A percentile compares a stretch with the other conserved stretches of the same genome.
Evolutionary conservation across 2,888 invertebrate species (phyloP).

Genomic region (Lagria hirta): DNA sequence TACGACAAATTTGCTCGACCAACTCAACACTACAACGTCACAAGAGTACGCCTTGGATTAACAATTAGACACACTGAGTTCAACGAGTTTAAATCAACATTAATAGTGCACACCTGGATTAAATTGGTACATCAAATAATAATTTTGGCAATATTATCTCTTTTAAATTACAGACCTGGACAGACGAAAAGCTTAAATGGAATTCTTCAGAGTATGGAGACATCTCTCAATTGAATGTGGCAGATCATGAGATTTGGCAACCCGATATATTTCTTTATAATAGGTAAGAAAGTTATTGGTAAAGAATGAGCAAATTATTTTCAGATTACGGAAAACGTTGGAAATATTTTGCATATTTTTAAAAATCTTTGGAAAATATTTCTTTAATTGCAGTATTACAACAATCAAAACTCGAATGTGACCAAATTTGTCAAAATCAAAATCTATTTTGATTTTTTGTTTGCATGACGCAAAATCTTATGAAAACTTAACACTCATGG

Average conservation of each 20-base stretch:
- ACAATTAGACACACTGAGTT: slow-evolving; percentile 66
- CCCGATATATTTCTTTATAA: slow-evolving; percentile 76
- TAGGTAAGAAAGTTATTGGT: slow-evolving; percentile 52
- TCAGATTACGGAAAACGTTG: too few species aligned
- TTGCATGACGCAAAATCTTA: too few species aligned
- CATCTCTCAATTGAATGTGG: slow-evolving; percentile 61
- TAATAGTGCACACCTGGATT: slow-evolving; percentile 63
- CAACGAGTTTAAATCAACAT: slow-evolving; percentile 63
- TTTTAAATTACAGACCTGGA: slow-evolving; percentile 72
- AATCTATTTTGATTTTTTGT: too few species aligned
- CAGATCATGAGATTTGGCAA: slow-evolving; percentile 75
- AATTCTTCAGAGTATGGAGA: slow-evolving; percentile 67
- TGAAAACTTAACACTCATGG: too few species aligned
- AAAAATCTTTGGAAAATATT: too few species aligned
- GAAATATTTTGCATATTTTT: too few species aligned
- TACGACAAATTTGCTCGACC: slow-evolving; percentile 62
- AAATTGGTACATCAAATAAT: slow-evolving; percentile 51
- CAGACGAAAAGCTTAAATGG: slow-evolving; percentile 74
- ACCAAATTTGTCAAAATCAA: too few species aligned
- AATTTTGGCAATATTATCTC: background rate
- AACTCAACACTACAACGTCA: slow-evolving; percentile 56
- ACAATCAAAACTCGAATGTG: too few species aligned
- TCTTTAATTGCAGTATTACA: too few species aligned
- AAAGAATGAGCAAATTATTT: too few species aligned
- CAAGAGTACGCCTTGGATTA: slow-evolving; percentile 59